Evolutionary conservation across 2,888 invertebrate genomes (phyloP).

Genomic region (Lasioglossum zephyrum): DNA sequence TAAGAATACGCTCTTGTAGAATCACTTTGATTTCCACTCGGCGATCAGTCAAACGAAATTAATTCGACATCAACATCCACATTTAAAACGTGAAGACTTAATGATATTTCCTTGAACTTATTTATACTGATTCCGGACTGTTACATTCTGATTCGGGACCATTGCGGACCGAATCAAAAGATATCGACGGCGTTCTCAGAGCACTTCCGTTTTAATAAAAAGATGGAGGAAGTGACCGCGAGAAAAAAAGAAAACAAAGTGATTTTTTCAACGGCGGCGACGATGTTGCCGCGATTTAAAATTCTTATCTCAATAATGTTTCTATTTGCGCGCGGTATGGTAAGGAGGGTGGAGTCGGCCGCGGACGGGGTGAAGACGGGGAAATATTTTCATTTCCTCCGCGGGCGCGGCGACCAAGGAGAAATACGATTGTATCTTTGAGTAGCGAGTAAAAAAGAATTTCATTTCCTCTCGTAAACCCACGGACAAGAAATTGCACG

Average conservation of each 20-base stretch:
- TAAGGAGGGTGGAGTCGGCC: slow-evolving; percentile 11
- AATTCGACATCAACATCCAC: not conserved
- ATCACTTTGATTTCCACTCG: not conserved
- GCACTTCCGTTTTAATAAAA: not conserved
- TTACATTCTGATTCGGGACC: not conserved
- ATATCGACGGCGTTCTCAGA: not conserved
- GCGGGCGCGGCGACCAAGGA: slow-evolving; percentile 26
- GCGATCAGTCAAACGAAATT: not conserved
- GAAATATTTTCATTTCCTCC: slow-evolving; percentile 61
- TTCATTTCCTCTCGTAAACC: slow-evolving; percentile 68
- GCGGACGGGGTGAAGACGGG: slow-evolving; percentile 15
- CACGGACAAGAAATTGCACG: slow-evolving; percentile 45
- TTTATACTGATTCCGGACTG: not conserved
- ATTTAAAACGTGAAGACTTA: not conserved
- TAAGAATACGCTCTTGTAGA: too few relatives aligned
- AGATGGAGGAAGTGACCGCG: not conserved
- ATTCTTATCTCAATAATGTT: slow-evolving; percentile 60
- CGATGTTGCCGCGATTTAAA: slow-evolving; percentile 16
- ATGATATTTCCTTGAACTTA: not conserved
- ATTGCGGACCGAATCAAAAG: not conserved
- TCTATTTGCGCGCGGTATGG: slow-evolving; percentile 52
- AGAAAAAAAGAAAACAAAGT: not conserved
- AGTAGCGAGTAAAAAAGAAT: slow-evolving; percentile 67
- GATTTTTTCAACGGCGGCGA: not conserved
- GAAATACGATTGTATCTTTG: slow-evolving; percentile 67